Conservation (phyloP, 2,113 vertebrate genomes). For the Paramisgurnus dabryanus region DNA sequence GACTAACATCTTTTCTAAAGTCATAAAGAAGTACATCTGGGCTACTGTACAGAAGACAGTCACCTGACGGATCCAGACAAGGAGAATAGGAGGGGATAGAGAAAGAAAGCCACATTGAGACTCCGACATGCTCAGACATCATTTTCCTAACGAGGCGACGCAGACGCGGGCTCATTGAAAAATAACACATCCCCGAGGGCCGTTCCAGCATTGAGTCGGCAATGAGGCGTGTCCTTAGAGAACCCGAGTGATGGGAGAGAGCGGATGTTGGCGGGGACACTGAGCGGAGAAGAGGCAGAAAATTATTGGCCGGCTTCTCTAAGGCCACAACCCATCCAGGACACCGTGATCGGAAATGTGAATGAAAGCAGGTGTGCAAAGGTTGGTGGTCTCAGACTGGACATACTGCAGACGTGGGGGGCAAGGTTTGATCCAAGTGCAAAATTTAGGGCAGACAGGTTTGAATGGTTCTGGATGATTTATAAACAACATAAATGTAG, state of each 20-base stretch:
- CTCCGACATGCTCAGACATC: slow-evolving; percentile 56
- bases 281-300: slow-evolving; percentile 36
- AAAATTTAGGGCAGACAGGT: background rate
- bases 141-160: slow-evolving; percentile 63
- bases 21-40: too few relatives aligned
- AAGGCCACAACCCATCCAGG: slow-evolving; percentile 17
- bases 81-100: slow-evolving; percentile 32
- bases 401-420: slow-evolving; percentile 52
- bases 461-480: too few relatives aligned
- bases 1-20: too few relatives aligned
- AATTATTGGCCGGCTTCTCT: slow-evolving; percentile 24
- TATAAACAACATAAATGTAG: too few relatives aligned
- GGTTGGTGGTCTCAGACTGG: slow-evolving; percentile 43
- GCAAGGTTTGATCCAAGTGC: slow-evolving; percentile 64
- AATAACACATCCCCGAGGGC: slow-evolving; percentile 58
- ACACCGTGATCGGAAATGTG: slow-evolving; percentile 2
- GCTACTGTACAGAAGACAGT: slow-evolving; percentile 33
- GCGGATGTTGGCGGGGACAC: slow-evolving; percentile 43
- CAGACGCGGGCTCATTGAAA: slow-evolving; percentile 63
- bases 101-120: slow-evolving; percentile 50
- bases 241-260: slow-evolving; percentile 48
- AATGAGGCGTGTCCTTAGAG: slow-evolving; percentile 54
- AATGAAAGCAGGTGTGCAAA: slow-evolving; percentile 37
- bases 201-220: slow-evolving; percentile 50
- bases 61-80: slow-evolving; percentile 31